Conservation (phyloP, 1,140 invertebrate genomes). For the Brachionus rotundiformis region DNA sequence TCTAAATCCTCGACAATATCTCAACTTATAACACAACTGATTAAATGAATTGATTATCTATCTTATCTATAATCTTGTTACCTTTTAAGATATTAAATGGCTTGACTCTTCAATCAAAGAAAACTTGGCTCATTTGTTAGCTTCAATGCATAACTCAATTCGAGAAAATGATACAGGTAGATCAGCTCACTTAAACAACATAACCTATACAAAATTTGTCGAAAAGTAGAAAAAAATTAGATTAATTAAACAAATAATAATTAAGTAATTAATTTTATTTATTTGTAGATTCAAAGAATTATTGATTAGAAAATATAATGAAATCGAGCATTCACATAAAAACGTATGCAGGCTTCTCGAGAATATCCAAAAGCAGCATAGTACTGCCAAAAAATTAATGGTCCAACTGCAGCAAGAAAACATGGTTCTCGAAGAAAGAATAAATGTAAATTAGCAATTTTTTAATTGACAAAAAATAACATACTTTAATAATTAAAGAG, state of each 20-base stretch:
- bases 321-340: constrained; percentile 57
- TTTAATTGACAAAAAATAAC: not conserved
- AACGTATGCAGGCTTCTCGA: constrained; percentile 57
- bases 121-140: constrained; percentile 64
- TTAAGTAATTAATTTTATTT: constrained; percentile 33
- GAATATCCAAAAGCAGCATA: constrained; percentile 56
- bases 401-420: constrained; percentile 63
- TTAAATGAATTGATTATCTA: too few relatives aligned
- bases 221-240: constrained; percentile 56
- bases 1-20: too few relatives aligned
- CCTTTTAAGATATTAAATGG: constrained; percentile 59
- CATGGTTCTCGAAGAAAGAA: constrained; percentile 62
- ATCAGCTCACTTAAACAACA: constrained; percentile 62
- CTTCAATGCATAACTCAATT: constrained; percentile 63
- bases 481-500: constrained; percentile 55
- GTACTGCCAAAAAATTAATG: constrained; percentile 59
- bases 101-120: constrained; percentile 58
- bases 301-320: constrained; percentile 56
- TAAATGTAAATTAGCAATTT: constrained; percentile 57
- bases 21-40: too few relatives aligned
- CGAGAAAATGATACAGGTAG: constrained; percentile 60
- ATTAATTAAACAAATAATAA: not conserved
- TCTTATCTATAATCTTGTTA: too few relatives aligned
- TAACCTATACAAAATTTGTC: constrained; percentile 63
- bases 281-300: constrained; percentile 61